A percentile compares a stretch with the other conserved stretches of the same genome.
phyloP scores from a whole-genome alignment of 1,140 invertebrate genomes.

The Alviniconcha marisindica region DNA sequence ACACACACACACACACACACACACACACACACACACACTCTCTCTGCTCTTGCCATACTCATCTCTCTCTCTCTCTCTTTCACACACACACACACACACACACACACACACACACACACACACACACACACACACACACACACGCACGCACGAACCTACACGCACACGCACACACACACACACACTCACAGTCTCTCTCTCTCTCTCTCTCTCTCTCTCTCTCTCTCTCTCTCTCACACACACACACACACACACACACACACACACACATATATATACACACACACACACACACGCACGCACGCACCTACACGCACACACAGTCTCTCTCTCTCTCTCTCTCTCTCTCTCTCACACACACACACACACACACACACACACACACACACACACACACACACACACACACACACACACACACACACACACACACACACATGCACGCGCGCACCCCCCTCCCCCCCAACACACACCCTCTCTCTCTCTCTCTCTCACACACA shows the following conservation, averaged over 20 bases:
- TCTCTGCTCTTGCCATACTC: too few relatives aligned
- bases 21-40: background rate
- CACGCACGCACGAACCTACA: background rate
- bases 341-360: background rate
- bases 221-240: background rate
- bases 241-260: background rate
- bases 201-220: background rate
- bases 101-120: too few relatives aligned
- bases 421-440: constrained; percentile 9
- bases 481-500: too few relatives aligned
- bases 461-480: background rate
- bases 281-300: background rate
- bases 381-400: background rate
- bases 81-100: too few relatives aligned
- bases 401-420: background rate
- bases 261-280: background rate
- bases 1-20: too few relatives aligned
- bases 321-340: background rate
- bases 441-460: background rate
- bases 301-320: background rate
- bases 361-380: background rate
- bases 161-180: constrained; percentile 14
- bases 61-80: too few relatives aligned
- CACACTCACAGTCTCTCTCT: background rate
- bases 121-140: constrained; percentile 7